Evolutionary conservation across 2,888 invertebrate species (phyloP).

Genomic region (Ptychoptera albimana): DNA sequence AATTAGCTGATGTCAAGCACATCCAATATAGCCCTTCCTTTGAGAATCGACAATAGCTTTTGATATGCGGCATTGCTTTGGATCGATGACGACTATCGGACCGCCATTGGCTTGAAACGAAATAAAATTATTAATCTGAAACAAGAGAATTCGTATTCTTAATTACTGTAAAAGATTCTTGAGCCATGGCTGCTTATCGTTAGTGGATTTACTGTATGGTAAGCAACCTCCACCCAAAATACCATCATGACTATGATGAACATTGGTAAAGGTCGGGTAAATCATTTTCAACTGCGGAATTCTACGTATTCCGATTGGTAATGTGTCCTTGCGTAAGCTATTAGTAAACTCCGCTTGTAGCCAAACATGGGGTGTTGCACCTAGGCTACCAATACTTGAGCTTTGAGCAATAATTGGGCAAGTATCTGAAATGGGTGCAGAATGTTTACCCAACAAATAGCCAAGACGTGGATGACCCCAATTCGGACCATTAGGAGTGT

Average conservation of each 20-base stretch:
- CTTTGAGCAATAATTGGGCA: conserved; percentile 74
- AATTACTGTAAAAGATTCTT: conserved; percentile 52
- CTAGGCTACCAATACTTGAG: conserved; percentile 80
- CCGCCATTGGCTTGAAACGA: conserved; percentile 61
- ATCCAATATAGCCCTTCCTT: conserved; percentile 57
- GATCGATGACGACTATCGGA: conserved; percentile 51
- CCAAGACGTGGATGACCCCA: conserved; percentile 51
- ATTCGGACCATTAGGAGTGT: conserved; percentile 30
- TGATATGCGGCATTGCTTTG: conserved; percentile 88
- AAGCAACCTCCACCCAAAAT: conserved; percentile 74
- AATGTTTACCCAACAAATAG: conserved; percentile 47
- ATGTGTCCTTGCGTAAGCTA: conserved; percentile 37
- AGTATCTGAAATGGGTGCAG: conserved; percentile 34
- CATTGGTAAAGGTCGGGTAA: conserved; percentile 72
- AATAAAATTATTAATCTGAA: conserved; percentile 4
- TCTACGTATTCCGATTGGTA: conserved; percentile 34
- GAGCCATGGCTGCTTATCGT: conserved; percentile 76
- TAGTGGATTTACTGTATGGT: conserved; percentile 63
- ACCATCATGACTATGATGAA: conserved; percentile 69
- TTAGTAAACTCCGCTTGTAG: conserved; percentile 57
- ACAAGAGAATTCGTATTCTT: conserved; percentile 1
- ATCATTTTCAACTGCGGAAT: conserved; percentile 44
- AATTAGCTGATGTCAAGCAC: conserved; percentile 80
- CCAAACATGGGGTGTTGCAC: conserved; percentile 55
- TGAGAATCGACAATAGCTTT: conserved; percentile 67